phyloP scores from a whole-genome alignment of 2,113 vertebrate genomes.

The Chlorocebus sabaeus region DNA sequence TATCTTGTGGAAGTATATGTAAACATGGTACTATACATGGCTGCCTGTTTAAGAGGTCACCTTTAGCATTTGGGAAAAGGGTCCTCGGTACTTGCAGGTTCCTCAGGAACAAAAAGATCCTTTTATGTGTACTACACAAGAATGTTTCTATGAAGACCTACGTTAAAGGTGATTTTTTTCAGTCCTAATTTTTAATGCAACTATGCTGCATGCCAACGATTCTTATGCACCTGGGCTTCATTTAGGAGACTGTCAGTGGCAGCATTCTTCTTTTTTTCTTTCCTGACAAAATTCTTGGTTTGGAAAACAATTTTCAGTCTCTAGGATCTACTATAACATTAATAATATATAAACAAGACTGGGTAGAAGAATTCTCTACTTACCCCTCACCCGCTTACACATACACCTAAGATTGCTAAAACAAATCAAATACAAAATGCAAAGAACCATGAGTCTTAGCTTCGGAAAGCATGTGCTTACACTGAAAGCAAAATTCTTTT shows the following conservation, averaged over 20 bases:
- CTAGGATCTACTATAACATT: not conserved
- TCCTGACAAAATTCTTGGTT: not conserved
- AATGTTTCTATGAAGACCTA: slow-evolving; percentile 30
- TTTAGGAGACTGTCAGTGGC: not conserved
- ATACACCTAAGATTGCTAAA: not conserved
- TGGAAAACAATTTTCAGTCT: slow-evolving; percentile 34
- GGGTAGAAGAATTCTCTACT: not conserved
- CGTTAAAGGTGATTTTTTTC: slow-evolving; percentile 41
- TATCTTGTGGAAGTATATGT: slow-evolving; percentile 72
- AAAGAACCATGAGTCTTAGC: not conserved
- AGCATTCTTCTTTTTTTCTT: not conserved
- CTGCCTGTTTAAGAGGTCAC: slow-evolving; percentile 74
- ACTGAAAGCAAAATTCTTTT: not conserved
- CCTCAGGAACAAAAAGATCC: slow-evolving; percentile 40
- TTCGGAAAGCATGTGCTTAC: slow-evolving; percentile 26
- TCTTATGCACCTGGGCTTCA: not conserved
- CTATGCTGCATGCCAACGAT: not conserved
- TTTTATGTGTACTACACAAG: slow-evolving; percentile 47
- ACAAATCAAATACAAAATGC: not conserved
- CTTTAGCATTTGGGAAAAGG: slow-evolving; percentile 61
- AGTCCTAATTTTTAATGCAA: not conserved
- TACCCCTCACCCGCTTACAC: not conserved
- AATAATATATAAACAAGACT: not conserved
- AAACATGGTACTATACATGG: slow-evolving; percentile 48
- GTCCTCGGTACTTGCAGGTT: not conserved